These are phyloP conservation scores for Trachelus troglodyta DNA, from an alignment of 2,888 invertebrate genomes.

Conservation along the genomic window DNA sequence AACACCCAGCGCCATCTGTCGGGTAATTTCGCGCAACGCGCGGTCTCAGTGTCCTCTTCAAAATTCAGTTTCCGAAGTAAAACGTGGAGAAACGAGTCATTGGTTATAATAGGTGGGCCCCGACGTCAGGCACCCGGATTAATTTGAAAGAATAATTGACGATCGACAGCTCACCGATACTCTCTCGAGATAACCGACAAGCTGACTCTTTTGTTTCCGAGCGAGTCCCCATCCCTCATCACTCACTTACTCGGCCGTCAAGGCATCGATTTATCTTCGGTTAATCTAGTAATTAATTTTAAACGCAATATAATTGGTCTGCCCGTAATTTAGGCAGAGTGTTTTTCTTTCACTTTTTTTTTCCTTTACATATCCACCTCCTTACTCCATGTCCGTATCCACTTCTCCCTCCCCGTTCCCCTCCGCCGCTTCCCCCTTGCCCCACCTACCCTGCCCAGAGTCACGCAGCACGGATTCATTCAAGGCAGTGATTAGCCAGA, in stretches of 20 bases:
- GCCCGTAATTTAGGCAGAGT: conserved; percentile 19
- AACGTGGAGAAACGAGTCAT: not conserved
- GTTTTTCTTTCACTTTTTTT: not conserved
- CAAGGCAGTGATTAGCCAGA: conserved; percentile 16
- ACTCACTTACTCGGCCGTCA: conserved; percentile 31
- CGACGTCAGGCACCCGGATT: conserved; percentile 1
- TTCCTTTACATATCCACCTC: not conserved
- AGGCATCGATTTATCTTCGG: conserved; percentile 49
- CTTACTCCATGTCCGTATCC: not conserved
- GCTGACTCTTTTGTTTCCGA: conserved; percentile 24
- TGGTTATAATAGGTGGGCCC: conserved; percentile 6
- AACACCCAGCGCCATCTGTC: too few species aligned
- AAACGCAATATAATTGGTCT: conserved; percentile 63
- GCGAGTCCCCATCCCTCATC: conserved; percentile 30
- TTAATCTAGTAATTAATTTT: conserved; percentile 63
- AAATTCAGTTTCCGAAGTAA: not conserved
- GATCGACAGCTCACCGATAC: conserved; percentile 39
- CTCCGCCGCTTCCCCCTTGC: not conserved
- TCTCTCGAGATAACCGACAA: conserved; percentile 35
- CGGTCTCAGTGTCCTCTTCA: not conserved
- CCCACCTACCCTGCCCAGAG: not conserved
- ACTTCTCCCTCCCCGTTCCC: not conserved
- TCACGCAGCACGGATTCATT: not conserved
- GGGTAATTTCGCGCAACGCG: too few species aligned
- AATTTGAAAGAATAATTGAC: conserved; percentile 42